Conservation (phyloP, 2,797 vertebrate species). For the Crenuchus spilurus region DNA sequence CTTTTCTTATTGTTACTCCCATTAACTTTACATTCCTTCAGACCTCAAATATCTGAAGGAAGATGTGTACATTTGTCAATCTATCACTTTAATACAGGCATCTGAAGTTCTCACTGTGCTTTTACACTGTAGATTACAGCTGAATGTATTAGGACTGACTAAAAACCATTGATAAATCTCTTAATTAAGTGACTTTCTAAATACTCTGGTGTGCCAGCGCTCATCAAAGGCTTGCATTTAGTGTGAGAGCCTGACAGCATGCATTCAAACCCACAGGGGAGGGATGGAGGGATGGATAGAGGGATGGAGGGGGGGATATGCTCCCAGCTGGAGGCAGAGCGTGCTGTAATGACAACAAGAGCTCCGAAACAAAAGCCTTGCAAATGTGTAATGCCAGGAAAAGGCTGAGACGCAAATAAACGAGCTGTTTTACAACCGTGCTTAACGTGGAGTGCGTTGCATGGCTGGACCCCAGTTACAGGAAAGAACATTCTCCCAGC, state of each 20-base stretch:
- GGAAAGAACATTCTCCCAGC: background rate
- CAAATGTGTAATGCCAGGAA: conserved; percentile 43
- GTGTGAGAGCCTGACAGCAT: background rate
- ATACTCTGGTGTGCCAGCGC: background rate
- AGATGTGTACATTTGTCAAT: too few relatives aligned
- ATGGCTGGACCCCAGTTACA: background rate
- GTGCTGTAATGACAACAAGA: conserved; percentile 29
- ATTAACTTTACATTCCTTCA: too few relatives aligned
- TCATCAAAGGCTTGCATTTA: conserved; percentile 13
- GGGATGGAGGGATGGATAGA: background rate
- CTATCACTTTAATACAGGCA: background rate
- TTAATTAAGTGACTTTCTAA: background rate
- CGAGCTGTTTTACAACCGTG: conserved; percentile 20
- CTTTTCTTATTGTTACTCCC: too few relatives aligned
- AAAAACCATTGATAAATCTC: background rate
- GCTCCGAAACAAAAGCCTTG: conserved; percentile 42
- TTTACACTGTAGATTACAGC: background rate
- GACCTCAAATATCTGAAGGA: too few relatives aligned
- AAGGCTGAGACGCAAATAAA: conserved; percentile 22
- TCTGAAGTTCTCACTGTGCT: background rate
- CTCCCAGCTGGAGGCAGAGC: conserved; percentile 36
- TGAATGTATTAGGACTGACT: background rate
- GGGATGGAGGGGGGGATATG: conserved; percentile 2
- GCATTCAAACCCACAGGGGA: background rate
- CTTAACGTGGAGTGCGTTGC: background rate